Conservation (phyloP, 2,113 vertebrate species). For the Pseudopipra pipra region DNA sequence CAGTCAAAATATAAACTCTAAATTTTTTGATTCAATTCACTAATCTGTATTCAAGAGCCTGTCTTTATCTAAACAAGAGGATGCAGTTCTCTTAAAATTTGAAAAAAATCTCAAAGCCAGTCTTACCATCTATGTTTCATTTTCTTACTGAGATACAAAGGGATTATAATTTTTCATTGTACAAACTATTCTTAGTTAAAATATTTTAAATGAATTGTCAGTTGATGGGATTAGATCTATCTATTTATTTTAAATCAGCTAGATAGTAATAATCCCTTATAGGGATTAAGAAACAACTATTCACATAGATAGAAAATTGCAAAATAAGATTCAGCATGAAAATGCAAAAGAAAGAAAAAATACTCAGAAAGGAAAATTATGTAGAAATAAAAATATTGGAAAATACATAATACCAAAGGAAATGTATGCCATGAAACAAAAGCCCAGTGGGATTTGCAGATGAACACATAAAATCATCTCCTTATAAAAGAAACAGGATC, state of each 20-base stretch:
- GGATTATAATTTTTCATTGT: background rate
- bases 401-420: background rate
- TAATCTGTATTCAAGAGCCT: background rate
- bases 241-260: background rate
- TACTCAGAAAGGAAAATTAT: background rate
- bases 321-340: background rate
- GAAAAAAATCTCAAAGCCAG: background rate
- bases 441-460: background rate
- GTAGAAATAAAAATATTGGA: background rate
- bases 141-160: background rate
- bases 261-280: background rate
- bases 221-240: background rate
- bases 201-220: background rate
- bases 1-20: background rate
- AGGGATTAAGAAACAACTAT: background rate
- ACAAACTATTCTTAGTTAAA: background rate
- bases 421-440: background rate
- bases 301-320: background rate
- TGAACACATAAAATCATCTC: background rate
- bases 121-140: background rate
- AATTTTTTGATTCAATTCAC: background rate
- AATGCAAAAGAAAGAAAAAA: background rate
- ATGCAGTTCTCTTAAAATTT: background rate
- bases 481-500: background rate
- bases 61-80: background rate